phyloP scores from a whole-genome alignment of 2,113 vertebrate genomes.

The Zingel zingel region DNA sequence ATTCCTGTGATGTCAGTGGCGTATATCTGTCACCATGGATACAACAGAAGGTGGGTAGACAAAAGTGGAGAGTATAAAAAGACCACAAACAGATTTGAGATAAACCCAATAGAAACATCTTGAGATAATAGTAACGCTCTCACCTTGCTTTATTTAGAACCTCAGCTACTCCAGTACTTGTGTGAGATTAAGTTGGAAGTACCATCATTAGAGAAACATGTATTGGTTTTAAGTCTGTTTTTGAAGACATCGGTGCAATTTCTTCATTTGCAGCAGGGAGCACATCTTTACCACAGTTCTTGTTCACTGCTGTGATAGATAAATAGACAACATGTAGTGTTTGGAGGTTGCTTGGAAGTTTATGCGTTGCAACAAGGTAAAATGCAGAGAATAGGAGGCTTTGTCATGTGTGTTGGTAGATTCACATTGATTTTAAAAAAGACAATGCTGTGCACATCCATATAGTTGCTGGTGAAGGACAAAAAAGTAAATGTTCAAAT shows the following conservation, averaged over 20 bases:
- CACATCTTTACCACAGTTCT: no score
- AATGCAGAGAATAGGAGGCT: not conserved
- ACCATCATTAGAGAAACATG: not conserved
- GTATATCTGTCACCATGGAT: not conserved
- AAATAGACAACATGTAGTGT: constrained; percentile 9
- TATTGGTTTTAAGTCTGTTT: constrained; percentile 21
- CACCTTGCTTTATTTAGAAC: not conserved
- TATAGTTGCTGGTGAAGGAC: no score
- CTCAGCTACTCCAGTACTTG: not conserved
- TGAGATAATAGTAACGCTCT: not conserved
- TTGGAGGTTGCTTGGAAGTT: constrained; percentile 8
- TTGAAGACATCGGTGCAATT: constrained; percentile 8
- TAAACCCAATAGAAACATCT: not conserved
- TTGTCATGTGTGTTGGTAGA: not conserved
- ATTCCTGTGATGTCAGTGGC: not conserved
- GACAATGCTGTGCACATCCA: no score
- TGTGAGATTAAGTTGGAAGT: constrained; percentile 11
- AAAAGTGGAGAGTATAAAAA: not conserved
- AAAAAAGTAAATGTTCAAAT: no score
- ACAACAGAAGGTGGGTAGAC: constrained; percentile 5
- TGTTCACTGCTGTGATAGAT: constrained; percentile 26
- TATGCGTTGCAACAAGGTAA: constrained; percentile 9
- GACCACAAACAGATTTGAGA: not conserved
- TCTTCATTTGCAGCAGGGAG: constrained; percentile 12
- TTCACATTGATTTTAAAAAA: not conserved